Percentiles rank a stretch among this genome's conserved stretches.
Conservation (phyloP, 2,797 vertebrate species). For the Antrozous pallidus region DNA sequence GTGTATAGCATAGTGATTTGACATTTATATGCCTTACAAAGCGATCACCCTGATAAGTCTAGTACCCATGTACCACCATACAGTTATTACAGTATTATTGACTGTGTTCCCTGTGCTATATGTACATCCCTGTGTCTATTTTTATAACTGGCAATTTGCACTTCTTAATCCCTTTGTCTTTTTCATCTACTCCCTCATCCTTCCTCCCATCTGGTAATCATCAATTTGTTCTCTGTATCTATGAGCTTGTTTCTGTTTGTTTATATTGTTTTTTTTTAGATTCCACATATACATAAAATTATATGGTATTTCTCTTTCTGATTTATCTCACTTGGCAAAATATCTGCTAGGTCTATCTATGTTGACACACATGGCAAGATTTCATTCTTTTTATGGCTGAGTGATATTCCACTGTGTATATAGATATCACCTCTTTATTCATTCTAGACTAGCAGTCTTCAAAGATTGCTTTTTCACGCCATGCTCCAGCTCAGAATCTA, state of each 20-base stretch:
- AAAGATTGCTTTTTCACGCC: not conserved
- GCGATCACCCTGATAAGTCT: not conserved
- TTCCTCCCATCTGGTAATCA: not conserved
- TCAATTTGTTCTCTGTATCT: not conserved
- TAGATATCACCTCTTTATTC: not conserved
- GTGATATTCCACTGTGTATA: not conserved
- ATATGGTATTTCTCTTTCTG: not conserved
- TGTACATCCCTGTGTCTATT: not conserved
- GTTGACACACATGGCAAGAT: not conserved
- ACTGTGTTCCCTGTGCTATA: not conserved
- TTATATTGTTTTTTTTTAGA: not conserved
- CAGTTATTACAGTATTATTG: not conserved
- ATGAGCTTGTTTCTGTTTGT: not conserved
- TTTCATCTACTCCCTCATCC: not conserved
- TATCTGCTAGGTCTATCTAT: not conserved
- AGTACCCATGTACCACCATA: not conserved
- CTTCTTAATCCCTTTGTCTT: not conserved
- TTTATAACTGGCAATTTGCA: not conserved
- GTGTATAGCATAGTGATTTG: not conserved
- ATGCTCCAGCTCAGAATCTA: not conserved
- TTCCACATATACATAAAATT: not conserved
- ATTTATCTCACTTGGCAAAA: not conserved
- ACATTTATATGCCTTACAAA: not conserved
- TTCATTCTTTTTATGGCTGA: not conserved
- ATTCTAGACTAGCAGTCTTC: not conserved